Conservation (phyloP, 2,113 vertebrate genomes). For the Lipophrys pholis region DNA sequence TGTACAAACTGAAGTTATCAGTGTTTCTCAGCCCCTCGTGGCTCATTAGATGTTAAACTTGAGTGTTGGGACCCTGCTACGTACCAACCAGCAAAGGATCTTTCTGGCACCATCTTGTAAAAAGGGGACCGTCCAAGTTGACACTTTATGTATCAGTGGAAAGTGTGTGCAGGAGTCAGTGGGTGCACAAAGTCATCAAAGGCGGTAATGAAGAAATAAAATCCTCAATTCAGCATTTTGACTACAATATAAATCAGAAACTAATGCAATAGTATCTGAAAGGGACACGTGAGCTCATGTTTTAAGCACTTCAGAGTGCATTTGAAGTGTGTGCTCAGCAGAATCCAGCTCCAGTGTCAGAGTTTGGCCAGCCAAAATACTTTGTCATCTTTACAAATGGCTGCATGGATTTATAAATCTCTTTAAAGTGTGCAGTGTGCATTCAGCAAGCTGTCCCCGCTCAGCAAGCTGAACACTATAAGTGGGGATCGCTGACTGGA, state of each 20-base stretch:
- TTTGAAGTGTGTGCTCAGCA: conserved; percentile 15
- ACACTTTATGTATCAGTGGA: too few relatives aligned
- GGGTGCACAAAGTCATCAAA: too few relatives aligned
- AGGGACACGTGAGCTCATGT: background rate
- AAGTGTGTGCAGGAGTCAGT: too few relatives aligned
- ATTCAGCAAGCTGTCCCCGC: background rate
- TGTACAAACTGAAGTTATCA: too few relatives aligned
- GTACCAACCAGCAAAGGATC: too few relatives aligned
- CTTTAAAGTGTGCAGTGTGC: background rate
- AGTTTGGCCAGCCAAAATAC: background rate
- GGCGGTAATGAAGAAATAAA: background rate
- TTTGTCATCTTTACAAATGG: background rate
- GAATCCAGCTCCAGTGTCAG: background rate
- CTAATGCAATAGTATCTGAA: background rate
- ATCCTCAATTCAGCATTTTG: background rate
- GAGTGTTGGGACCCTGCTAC: too few relatives aligned
- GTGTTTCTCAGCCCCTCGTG: too few relatives aligned
- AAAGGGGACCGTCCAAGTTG: too few relatives aligned
- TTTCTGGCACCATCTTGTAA: too few relatives aligned
- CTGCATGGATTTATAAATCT: background rate
- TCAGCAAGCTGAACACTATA: background rate
- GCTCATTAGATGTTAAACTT: too few relatives aligned
- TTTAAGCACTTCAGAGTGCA: background rate
- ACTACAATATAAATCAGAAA: background rate
- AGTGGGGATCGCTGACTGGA: background rate